Evolutionary conservation across 2,888 invertebrate species (phyloP).

Genomic region (Tipula helvola): DNA sequence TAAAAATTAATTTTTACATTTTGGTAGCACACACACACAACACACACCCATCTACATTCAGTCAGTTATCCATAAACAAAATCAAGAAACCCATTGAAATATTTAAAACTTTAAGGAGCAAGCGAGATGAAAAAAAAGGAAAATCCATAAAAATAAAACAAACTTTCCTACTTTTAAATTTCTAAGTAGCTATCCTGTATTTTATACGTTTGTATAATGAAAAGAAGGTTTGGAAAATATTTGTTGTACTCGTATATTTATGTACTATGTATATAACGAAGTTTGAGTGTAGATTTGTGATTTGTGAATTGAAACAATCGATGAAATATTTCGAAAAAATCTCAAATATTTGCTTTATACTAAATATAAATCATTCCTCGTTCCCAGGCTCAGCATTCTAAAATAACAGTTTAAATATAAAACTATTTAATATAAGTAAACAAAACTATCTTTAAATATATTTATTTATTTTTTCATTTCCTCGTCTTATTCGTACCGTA

Average conservation of each 20-base stretch:
- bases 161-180: neutral
- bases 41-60: neutral
- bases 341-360: neutral
- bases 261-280: neutral
- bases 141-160: neutral
- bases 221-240: neutral
- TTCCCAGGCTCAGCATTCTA: neutral
- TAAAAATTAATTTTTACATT: neutral
- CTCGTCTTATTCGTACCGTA: neutral
- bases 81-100: neutral
- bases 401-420: neutral
- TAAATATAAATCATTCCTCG: neutral
- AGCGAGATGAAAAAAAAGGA: neutral
- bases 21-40: neutral
- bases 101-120: neutral
- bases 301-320: neutral
- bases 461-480: neutral
- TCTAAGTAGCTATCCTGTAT: neutral
- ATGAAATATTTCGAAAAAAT: neutral
- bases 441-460: neutral
- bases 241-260: too few relatives aligned
- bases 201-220: neutral
- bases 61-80: neutral
- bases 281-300: neutral
- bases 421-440: neutral